A percentile compares a stretch with the other conserved stretches of the same genome.
Evolutionary conservation across 2,888 invertebrate genomes (phyloP).

Genomic region (Bugulina stolonifera): DNA sequence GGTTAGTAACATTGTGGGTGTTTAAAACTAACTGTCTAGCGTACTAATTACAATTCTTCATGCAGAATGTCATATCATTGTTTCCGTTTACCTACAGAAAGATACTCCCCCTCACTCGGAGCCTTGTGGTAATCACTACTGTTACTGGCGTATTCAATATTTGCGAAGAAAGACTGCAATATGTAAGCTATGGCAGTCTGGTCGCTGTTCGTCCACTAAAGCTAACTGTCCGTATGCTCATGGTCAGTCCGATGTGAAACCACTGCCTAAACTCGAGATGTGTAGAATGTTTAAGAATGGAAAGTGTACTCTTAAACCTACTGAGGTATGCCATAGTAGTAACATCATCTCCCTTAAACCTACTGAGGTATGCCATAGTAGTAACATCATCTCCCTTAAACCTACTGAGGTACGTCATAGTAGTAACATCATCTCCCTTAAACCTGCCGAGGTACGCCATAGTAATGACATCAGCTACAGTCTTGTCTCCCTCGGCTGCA

Average conservation of each 20-base stretch:
- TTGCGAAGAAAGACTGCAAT: not conserved
- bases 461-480: no score
- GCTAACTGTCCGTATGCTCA: conserved; percentile 2
- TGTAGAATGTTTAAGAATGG: not conserved
- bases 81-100: no score
- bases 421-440: no score
- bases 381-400: no score
- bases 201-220: not conserved
- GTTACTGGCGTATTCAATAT: not conserved
- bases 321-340: conserved; percentile 1
- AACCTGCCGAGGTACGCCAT: not conserved
- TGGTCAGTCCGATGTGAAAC: conserved; percentile 1
- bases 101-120: not conserved
- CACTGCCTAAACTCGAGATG: conserved; percentile 13
- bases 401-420: not conserved
- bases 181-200: not conserved
- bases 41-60: no score
- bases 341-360: not conserved
- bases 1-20: no score
- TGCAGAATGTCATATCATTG: no score
- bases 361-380: not conserved
- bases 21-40: no score
- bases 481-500: no score
- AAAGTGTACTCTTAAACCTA: not conserved
- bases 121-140: conserved; percentile 1